phyloP scores from a whole-genome alignment of 2,888 invertebrate species.

The Chromoteleia sp. region DNA sequence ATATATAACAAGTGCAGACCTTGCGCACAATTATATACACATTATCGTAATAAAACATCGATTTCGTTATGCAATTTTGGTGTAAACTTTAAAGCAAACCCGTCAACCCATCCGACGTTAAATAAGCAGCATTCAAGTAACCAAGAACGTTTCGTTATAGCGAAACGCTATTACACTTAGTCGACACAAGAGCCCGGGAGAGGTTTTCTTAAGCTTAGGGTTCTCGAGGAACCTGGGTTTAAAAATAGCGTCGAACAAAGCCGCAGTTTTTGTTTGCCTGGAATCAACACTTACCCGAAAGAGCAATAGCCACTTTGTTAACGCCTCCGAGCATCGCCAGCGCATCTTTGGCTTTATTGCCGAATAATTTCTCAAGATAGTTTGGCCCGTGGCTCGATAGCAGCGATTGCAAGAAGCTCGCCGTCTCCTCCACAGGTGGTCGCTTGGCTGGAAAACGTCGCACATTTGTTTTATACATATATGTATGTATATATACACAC shows the following conservation, averaged over 20 bases:
- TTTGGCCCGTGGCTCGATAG: conserved; percentile 98
- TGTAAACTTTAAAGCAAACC: background rate
- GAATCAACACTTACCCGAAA: conserved; percentile 89
- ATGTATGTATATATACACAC: conserved; percentile 2
- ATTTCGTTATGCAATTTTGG: too few relatives aligned
- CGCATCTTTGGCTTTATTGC: conserved; percentile 96
- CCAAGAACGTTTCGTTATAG: conserved; percentile 5
- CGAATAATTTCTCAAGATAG: conserved; percentile 98
- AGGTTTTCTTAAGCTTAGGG: conserved; percentile 20
- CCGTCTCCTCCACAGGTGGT: conserved; percentile 98
- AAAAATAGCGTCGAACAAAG: conserved; percentile 31
- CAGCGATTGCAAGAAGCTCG: conserved; percentile 96
- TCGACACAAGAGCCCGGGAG: conserved; percentile 1
- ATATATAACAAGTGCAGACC: too few relatives aligned
- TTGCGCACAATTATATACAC: too few relatives aligned
- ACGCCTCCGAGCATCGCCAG: conserved; percentile 96
- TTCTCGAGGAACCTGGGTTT: background rate
- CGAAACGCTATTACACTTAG: conserved; percentile 9
- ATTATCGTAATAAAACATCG: too few relatives aligned
- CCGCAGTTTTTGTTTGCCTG: conserved; percentile 1
- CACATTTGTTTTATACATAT: conserved; percentile 26
- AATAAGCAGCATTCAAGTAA: background rate
- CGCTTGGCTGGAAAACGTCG: conserved; percentile 90
- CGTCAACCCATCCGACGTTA: background rate
- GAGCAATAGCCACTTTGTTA: conserved; percentile 97